Conservation (phyloP, 2,113 vertebrate genomes). For the Paratilapia polleni region DNA sequence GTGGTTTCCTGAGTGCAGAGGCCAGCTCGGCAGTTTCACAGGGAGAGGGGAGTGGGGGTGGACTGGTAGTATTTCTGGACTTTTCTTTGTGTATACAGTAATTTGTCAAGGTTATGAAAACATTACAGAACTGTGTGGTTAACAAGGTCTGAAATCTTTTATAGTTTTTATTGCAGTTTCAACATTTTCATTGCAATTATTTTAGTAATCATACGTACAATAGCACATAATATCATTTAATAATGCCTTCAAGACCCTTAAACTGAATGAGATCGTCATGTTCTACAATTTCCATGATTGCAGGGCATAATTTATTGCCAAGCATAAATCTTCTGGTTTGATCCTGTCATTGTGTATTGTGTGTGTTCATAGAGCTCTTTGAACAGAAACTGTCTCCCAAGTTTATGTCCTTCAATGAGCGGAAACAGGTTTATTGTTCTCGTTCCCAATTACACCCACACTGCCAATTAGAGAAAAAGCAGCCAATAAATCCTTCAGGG, state of each 20-base stretch:
- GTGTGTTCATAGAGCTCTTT: constrained; percentile 2
- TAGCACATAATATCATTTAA: constrained; percentile 46
- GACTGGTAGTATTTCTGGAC: constrained; percentile 58
- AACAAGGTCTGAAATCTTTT: constrained; percentile 37
- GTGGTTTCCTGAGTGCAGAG: constrained; percentile 78
- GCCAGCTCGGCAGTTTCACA: constrained; percentile 70
- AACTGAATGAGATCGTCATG: constrained; percentile 42
- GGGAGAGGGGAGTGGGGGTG: constrained; percentile 14
- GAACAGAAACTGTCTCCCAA: constrained; percentile 7
- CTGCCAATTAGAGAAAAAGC: constrained; percentile 36
- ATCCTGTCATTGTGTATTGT: constrained; percentile 1
- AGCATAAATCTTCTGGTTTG: constrained; percentile 32
- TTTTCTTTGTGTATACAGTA: constrained; percentile 63
- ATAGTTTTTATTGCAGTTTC: constrained; percentile 43
- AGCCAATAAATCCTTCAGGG: constrained; percentile 34
- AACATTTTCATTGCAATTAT: constrained; percentile 63
- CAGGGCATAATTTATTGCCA: constrained; percentile 12
- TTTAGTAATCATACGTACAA: constrained; percentile 10
- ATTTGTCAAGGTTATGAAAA: constrained; percentile 72
- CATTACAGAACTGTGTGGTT: constrained; percentile 45
- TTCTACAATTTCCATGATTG: constrained; percentile 13
- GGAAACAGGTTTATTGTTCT: constrained; percentile 39
- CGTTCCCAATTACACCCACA: constrained; percentile 35
- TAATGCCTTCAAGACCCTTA: constrained; percentile 39
- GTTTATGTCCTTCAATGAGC: constrained; percentile 6